Evolutionary conservation across 1,140 invertebrate genomes (phyloP), one percentile per base, ranked within the genome.

Genomic region (Antheraea mylitta): DNA sequence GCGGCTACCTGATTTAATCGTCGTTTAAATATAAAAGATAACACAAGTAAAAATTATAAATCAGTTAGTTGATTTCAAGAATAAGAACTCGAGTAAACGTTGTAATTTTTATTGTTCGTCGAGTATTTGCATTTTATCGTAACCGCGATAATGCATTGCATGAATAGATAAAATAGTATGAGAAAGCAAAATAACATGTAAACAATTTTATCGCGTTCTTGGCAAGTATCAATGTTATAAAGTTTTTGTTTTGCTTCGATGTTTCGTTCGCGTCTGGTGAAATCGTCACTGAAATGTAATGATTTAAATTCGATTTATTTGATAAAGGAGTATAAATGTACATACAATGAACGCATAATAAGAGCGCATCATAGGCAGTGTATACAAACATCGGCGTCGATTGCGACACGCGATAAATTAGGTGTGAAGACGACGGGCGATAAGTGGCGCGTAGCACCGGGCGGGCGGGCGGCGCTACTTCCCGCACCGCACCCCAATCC

Each of bases 361-460:
- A 18, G 13, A 65, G 72, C 67, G 77, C 70, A 68, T 71, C 71
- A 71, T 72, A 70, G 71, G 7, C 69, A 58, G 69, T 74, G 70
- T 81, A 74, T 74, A 77, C 74, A 76, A 78, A 77, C 75, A 76
- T 67, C 70, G 72, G 73, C 69, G 78, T 69, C 79, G 79, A 86
- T 83, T 77, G 82, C 76, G 75, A 74, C 75, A 75, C 78, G 85
- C 86, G 85, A 85, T 87, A 86, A 89, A 88, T 88, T 88, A 84
- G 84, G 85, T 86, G 87, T 80, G 84, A 88, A 87, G 86, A 89
- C 81, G 86, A 89, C 81, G 81, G 45, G 79, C 82, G 84, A 83
- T 86, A 86, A 89, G 83, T 87, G 86, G 80, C 77, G 78, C 78
- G 66, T 66, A 42, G 69, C 64, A 69, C 19, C 13, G 36, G 68